A percentile compares a stretch with the other conserved stretches of the same genome.
Evolutionary conservation across 2,888 invertebrate species (phyloP).

Genomic region (Dusona sp.): DNA sequence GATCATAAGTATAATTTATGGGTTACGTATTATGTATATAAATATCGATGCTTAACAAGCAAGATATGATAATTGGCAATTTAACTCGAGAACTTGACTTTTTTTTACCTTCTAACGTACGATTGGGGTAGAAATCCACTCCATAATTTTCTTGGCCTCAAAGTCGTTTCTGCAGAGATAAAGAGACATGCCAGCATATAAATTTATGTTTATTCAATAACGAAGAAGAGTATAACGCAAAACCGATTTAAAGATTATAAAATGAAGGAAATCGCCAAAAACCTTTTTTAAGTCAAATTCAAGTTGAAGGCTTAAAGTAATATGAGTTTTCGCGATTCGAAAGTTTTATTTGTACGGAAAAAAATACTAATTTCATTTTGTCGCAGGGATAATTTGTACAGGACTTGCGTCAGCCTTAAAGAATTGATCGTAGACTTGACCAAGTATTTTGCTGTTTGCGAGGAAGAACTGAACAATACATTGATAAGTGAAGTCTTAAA

Average conservation of each 20-base stretch:
- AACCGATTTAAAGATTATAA: too few relatives aligned
- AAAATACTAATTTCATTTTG: conserved; percentile 14
- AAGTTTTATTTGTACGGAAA: conserved; percentile 10
- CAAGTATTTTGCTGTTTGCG: conserved; percentile 91
- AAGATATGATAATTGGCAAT: too few relatives aligned
- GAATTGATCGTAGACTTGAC: conserved; percentile 89
- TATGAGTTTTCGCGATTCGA: background rate
- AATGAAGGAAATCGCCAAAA: too few relatives aligned
- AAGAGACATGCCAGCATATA: background rate
- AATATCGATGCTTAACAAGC: too few relatives aligned
- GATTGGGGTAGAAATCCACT: too few relatives aligned
- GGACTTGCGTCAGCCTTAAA: conserved; percentile 88
- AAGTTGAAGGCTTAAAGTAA: too few relatives aligned
- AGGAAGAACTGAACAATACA: conserved; percentile 92
- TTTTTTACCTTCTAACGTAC: too few relatives aligned
- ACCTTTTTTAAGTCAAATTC: too few relatives aligned
- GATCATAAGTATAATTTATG: too few relatives aligned
- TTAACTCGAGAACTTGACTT: too few relatives aligned
- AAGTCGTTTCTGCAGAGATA: background rate
- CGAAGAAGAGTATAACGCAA: background rate
- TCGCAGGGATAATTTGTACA: conserved; percentile 88
- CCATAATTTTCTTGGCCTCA: background rate
- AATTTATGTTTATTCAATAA: background rate
- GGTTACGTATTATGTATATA: too few relatives aligned
- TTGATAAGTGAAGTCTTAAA: conserved; percentile 88